These are phyloP conservation scores for Disparrhopalites patrizii DNA, from an alignment of 2,888 invertebrate species.

Conservation along the genomic window DNA sequence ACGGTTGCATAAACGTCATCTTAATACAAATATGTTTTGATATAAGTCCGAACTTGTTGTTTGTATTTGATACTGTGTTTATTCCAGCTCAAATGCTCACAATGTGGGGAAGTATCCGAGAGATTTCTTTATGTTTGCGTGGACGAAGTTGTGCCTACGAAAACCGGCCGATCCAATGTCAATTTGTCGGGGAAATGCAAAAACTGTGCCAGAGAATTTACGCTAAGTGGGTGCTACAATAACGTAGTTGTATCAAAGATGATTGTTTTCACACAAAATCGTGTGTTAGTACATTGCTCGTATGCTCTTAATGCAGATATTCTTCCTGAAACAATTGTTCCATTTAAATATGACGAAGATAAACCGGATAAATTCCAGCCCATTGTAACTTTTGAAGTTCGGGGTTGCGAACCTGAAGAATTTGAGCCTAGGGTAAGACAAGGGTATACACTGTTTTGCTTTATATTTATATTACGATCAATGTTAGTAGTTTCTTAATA, in stretches of 20 bases:
- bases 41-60: background rate
- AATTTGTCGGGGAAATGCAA: conserved; percentile 25
- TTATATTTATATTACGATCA: background rate
- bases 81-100: conserved; percentile 23
- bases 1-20: no score
- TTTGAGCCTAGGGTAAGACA: conserved; percentile 22
- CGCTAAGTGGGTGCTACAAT: conserved; percentile 14
- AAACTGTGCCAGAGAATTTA: conserved; percentile 25
- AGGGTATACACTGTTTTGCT: background rate
- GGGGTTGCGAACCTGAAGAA: conserved; percentile 26
- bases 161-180: conserved; percentile 20
- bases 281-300: background rate
- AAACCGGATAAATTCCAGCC: conserved; percentile 21
- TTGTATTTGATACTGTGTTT: background rate
- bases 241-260: no score
- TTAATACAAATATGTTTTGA: background rate
- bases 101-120: conserved; percentile 19
- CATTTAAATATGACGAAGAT: conserved; percentile 18
- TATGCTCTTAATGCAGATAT: conserved; percentile 9
- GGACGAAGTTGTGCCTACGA: conserved; percentile 11
- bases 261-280: no score
- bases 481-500: background rate
- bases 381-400: conserved; percentile 22
- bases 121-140: conserved; percentile 21
- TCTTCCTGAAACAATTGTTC: background rate